Evolutionary conservation across 2,797 vertebrate species (phyloP).

Genomic region (Mergus octosetaceus): DNA sequence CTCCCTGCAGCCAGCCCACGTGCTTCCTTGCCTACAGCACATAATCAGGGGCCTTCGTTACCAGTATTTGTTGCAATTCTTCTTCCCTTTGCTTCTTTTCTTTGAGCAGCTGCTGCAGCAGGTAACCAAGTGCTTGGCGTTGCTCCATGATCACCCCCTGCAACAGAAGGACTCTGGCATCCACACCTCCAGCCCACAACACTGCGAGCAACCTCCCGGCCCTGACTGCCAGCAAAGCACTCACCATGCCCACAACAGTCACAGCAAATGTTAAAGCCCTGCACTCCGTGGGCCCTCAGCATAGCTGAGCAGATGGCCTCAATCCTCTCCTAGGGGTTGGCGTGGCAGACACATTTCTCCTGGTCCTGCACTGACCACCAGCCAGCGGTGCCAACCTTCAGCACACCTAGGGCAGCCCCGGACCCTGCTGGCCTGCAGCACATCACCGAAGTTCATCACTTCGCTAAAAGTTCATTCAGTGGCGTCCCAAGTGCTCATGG

Average conservation of each 20-base stretch:
- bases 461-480: background rate
- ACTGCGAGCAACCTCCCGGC: background rate
- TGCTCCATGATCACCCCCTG: slow-evolving; percentile 88
- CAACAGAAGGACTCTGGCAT: slow-evolving; percentile 34
- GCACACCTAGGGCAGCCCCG: background rate
- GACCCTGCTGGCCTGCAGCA: background rate
- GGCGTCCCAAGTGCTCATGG: background rate
- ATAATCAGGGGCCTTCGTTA: slow-evolving; percentile 36
- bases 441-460: background rate
- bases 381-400: background rate
- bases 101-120: slow-evolving; percentile 94
- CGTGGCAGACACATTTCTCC: background rate
- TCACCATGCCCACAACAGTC: background rate
- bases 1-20: background rate
- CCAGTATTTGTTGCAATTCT: slow-evolving; percentile 89
- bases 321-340: background rate
- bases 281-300: background rate
- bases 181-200: background rate
- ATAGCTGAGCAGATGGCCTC: background rate
- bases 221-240: background rate
- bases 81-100: slow-evolving; percentile 90
- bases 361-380: background rate
- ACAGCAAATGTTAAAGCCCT: background rate
- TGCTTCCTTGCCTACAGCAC: fast-evolving
- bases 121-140: slow-evolving; percentile 81